A percentile compares a stretch with the other conserved stretches of the same genome.
Conservation (phyloP, 2,888 invertebrate genomes). For the Synanthedon formicaeformis region DNA sequence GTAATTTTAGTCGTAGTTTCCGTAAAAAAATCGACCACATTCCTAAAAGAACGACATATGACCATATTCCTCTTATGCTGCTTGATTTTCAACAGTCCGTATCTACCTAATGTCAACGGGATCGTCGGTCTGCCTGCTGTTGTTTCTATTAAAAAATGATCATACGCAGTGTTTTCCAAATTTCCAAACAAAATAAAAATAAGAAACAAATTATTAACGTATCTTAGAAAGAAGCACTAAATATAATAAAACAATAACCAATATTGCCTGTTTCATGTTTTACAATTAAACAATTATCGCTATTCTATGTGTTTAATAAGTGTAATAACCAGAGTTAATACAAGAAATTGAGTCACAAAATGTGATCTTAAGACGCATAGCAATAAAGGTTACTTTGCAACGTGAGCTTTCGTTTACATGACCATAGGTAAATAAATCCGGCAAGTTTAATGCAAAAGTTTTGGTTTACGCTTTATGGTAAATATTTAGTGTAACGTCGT, state of each 20-base stretch:
- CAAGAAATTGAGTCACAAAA: not conserved
- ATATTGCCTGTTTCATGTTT: not conserved
- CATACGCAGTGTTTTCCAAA: too few relatives aligned
- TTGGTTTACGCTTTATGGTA: constrained; percentile 71
- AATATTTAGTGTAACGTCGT: constrained; percentile 68
- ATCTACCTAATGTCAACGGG: too few relatives aligned
- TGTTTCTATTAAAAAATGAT: too few relatives aligned
- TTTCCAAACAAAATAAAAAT: too few relatives aligned
- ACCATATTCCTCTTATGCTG: too few relatives aligned
- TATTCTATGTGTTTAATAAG: not conserved
- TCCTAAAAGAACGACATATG: too few relatives aligned
- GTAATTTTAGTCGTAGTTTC: too few relatives aligned
- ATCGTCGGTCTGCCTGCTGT: too few relatives aligned
- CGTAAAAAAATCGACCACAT: too few relatives aligned
- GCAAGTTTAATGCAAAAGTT: constrained; percentile 68
- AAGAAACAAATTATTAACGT: too few relatives aligned
- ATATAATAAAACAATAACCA: not conserved
- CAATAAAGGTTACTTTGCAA: constrained; percentile 27
- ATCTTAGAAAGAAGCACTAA: too few relatives aligned
- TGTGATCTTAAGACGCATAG: not conserved
- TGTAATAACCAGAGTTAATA: not conserved
- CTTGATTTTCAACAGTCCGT: too few relatives aligned
- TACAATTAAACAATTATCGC: not conserved
- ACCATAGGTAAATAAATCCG: constrained; percentile 58
- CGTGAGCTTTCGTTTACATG: constrained; percentile 31